Base-by-base conservation (phyloP, 2,888 invertebrate genomes). In the Megaustenia siamemsis region DNA sequence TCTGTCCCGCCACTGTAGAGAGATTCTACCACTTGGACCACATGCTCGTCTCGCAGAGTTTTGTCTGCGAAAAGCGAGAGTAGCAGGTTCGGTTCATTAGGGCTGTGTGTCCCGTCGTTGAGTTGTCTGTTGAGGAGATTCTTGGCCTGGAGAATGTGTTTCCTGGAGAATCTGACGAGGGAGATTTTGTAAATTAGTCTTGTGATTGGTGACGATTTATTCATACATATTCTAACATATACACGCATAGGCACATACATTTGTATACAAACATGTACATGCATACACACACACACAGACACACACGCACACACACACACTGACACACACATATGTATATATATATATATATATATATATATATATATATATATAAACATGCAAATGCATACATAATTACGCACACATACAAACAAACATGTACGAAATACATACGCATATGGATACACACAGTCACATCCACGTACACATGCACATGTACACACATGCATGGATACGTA, bases 1-100 rank as follows among this genome's bases (percentile, higher is more conserved):
- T 89, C 88, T 1, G 88, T 86, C 1, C 87, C 88, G n/a, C 85
- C 88, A 38, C 84, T 75, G 49, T 88, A 80, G 15, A 89, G 66
- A 24, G 86, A 85, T 10, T 84, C 63, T 2, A 86, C 80, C 0
- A 87, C 71, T 8, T 81, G 78, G n/a, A 66, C 10, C 24, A 85
- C 73, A n/a, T 83, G 76, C 18, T 79, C 68, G 18, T 53, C 77
- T 1, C 85, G 80, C n/a, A 89, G 49, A 12, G 84, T 75, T 15
- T 81, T 49, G 4, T 86, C 84, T 15, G 85, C 77, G 56, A 88
- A 69, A 40, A 89, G 75, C 32, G 88, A 85, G 32, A 84, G 75
- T 18, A 89, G 69, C 45, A 88, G 83, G 28, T 87, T 86, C 6
- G 86, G 85, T 63, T 88, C 82, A 24, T 87, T 83, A 5, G 83